Evolutionary conservation across 2,888 invertebrate species (phyloP), one percentile per base, ranked within the genome.

Genomic region (Quadroppia sp.): DNA sequence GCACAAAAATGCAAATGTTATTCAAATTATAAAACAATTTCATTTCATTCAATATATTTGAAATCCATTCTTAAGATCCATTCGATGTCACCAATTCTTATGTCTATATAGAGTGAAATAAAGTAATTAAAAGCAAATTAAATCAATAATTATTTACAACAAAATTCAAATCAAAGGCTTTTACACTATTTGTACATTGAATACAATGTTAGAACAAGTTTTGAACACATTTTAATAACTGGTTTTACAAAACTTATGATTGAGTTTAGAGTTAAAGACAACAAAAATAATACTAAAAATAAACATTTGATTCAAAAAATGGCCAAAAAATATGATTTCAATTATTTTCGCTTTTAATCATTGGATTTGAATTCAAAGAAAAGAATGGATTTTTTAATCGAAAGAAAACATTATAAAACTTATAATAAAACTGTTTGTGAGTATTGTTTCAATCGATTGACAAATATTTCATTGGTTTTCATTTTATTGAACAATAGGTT

Each of bases 381-480:
- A 59, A 36, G 30, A 64, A 64, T 64, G 64, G 30, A 64, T 64
- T 64, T 15, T 64, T 20, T 64, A 36, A 25, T 17, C 4, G 64
- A 64, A 2, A 64, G 64, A 64, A 64, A 64, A 28, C 13, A 4
- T 64, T 36, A 64, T 11, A 64, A 64, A n/a, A 36, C 1, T 36
- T 36, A 20, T 36, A 32, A 64, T n/a, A 64, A 64, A 64, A 20
- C 17, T 7, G 6, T 36, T 64, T 64, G 64, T 64, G 13, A 64
- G 64, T 64, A 32, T 36, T 36, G 20, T 36, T 64, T 59, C 20
- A 36, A 64, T 36, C 2, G 2, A 32, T 59, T 59, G 7, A 6
- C 23, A 20, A 53, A 7, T 59, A 30, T 9, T 15, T 15, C 28
- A 59, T 59, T 30, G 30, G 30, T 30, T 1, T 17, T n/a, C 15